These are phyloP conservation scores for Hemiscyllium ocellatum DNA, from an alignment of 2,113 vertebrate species.

Conservation along the genomic window DNA sequence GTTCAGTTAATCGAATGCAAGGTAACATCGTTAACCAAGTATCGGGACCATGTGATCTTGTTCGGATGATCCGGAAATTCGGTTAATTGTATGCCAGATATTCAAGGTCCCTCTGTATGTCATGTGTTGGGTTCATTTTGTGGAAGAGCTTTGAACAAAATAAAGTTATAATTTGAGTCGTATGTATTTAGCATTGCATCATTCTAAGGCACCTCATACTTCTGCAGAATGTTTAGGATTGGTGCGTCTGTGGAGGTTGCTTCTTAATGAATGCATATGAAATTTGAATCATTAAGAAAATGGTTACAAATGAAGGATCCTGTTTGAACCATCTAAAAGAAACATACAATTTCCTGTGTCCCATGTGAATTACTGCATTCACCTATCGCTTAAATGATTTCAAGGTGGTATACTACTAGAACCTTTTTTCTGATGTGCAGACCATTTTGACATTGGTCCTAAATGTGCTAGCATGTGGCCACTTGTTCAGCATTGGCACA, in stretches of 20 bases:
- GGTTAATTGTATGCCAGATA: too few species aligned
- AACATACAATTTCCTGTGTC: background rate
- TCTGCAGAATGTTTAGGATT: background rate
- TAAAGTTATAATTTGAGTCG: background rate
- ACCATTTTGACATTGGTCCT: background rate
- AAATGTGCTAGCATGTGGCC: background rate
- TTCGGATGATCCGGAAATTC: too few species aligned
- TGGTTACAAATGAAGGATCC: background rate
- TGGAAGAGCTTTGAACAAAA: background rate
- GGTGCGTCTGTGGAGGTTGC: background rate
- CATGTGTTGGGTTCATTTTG: background rate
- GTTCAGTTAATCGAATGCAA: too few species aligned
- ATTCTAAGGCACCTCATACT: background rate
- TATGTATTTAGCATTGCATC: background rate
- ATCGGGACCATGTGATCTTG: too few species aligned
- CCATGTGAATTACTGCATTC: background rate
- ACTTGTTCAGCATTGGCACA: background rate
- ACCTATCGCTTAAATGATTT: background rate
- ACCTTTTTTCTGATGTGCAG: background rate
- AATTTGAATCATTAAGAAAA: background rate
- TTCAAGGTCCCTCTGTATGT: too few species aligned
- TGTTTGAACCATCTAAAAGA: background rate
- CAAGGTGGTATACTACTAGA: background rate
- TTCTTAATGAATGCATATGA: background rate
- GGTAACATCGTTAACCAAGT: too few species aligned